These are phyloP conservation scores for Iphiclides podalirius DNA, from an alignment of 2,888 invertebrate species.

Conservation along the genomic window DNA sequence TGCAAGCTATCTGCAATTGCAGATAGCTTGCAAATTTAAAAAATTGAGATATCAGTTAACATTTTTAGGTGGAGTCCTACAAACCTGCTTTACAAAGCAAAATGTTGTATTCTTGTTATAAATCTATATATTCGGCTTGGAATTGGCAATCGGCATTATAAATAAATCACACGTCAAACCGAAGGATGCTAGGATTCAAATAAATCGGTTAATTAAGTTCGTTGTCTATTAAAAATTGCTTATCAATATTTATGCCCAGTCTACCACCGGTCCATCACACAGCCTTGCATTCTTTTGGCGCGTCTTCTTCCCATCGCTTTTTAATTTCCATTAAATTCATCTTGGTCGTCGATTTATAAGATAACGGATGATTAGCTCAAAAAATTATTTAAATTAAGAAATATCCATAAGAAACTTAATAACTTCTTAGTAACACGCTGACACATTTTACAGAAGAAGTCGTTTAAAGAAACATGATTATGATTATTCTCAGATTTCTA, in stretches of 20 bases:
- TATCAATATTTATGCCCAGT: conserved; percentile 28
- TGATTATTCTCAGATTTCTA: not conserved
- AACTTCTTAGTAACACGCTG: conserved; percentile 12
- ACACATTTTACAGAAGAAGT: conserved; percentile 7
- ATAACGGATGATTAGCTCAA: conserved; percentile 3
- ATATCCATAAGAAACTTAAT: not conserved
- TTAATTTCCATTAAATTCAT: conserved; percentile 8
- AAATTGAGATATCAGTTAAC: no score
- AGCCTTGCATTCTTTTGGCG: not conserved
- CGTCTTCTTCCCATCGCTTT: conserved; percentile 1
- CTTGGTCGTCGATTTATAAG: not conserved
- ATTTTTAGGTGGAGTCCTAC: no score
- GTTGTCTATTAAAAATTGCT: conserved; percentile 19
- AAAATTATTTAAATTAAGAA: not conserved
- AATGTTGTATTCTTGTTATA: not conserved
- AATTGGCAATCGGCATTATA: conserved; percentile 3
- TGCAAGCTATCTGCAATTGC: no score
- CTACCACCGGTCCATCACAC: not conserved
- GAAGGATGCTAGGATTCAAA: conserved; percentile 16
- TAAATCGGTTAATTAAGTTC: conserved; percentile 23
- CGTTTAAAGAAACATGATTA: not conserved
- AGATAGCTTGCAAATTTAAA: no score
- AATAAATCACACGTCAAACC: conserved; percentile 11
- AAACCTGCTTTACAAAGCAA: not conserved
- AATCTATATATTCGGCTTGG: not conserved